Conservation (phyloP, 2,888 invertebrate species). For the Epiblema foenella region DNA sequence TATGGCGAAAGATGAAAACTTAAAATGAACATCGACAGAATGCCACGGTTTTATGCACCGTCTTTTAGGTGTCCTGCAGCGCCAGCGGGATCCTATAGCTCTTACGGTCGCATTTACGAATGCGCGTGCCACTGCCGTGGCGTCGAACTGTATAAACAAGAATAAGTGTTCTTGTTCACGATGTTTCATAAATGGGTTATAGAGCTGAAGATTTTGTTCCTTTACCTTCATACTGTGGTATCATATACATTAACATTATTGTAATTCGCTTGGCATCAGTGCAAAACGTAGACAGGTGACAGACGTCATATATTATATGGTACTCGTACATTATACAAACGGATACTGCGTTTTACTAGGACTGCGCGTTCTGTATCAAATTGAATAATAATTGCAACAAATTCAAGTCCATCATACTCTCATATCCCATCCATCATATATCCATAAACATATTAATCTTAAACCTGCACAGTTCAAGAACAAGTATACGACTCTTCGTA, state of each 20-base stretch:
- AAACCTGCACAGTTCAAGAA: too few species aligned
- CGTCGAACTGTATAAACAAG: neutral
- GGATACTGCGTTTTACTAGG: slow-evolving; percentile 7
- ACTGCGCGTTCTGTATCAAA: neutral
- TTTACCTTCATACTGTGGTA: neutral
- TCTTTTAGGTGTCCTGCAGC: too few species aligned
- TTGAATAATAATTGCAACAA: slow-evolving; percentile 55
- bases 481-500: too few species aligned
- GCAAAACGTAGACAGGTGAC: slow-evolving; percentile 1
- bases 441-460: too few species aligned
- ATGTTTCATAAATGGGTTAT: neutral
- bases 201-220: neutral
- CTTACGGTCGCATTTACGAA: too few species aligned
- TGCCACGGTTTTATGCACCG: too few species aligned
- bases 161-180: too few species aligned
- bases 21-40: too few species aligned
- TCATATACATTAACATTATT: slow-evolving; percentile 10
- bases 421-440: too few species aligned
- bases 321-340: slow-evolving; percentile 33
- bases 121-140: too few species aligned
- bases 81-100: too few species aligned
- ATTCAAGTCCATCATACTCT: neutral
- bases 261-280: slow-evolving; percentile 14
- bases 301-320: neutral
- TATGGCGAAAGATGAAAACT: too few species aligned